A percentile compares a stretch with the other conserved stretches of the same genome.
These are phyloP conservation scores for Drosophila putrida DNA, from an alignment of 2,888 invertebrate genomes.

Conservation along the genomic window DNA sequence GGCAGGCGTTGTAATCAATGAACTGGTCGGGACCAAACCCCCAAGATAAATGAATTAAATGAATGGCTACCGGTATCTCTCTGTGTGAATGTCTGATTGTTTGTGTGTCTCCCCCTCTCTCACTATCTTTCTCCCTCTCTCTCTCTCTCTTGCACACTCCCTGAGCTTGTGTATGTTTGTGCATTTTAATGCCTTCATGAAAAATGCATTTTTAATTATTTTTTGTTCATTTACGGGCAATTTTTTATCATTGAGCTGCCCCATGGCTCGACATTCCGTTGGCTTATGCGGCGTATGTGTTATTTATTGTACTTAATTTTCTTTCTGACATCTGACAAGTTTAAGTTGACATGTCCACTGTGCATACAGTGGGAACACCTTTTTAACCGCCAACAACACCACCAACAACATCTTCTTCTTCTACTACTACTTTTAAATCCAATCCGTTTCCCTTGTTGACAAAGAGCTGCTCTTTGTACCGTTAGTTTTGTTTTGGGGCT, in stretches of 20 bases:
- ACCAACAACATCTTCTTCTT: not conserved
- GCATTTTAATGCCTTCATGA: constrained; percentile 76
- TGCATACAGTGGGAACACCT: too few species aligned
- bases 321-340: constrained; percentile 61
- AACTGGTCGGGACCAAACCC: constrained; percentile 53
- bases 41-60: constrained; percentile 76
- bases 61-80: constrained; percentile 58
- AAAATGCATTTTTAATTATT: constrained; percentile 81
- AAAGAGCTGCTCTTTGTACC: constrained; percentile 37
- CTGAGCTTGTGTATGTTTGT: constrained; percentile 28
- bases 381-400: not conserved
- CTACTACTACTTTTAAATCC: not conserved
- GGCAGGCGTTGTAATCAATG: constrained; percentile 64
- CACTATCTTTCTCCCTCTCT: not conserved
- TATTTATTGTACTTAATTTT: constrained; percentile 67
- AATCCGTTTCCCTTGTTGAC: not conserved
- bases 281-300: constrained; percentile 77
- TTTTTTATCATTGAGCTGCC: constrained; percentile 46
- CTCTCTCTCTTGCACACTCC: not conserved
- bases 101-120: not conserved
- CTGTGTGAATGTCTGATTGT: constrained; percentile 14
- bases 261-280: constrained; percentile 31
- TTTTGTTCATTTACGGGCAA: constrained; percentile 69
- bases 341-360: constrained; percentile 50
- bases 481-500: constrained; percentile 41